Base-by-base conservation (phyloP, 1,140 invertebrate species). In the Drosophila melanica region DNA sequence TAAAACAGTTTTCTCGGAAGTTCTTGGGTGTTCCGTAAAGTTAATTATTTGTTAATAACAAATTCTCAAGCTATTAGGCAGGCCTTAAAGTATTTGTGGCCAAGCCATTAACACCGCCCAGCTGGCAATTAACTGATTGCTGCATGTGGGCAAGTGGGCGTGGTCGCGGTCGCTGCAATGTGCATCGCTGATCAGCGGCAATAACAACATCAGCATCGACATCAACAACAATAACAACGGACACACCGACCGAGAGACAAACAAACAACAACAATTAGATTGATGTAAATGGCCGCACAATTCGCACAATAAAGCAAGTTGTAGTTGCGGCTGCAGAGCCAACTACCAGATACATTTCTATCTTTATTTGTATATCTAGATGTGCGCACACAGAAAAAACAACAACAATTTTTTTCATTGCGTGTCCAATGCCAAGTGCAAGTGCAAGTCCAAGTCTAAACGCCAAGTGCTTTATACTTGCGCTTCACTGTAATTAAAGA, bases 251-350 rank as follows among this genome's bases (percentile, higher is more conserved):
- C 20, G 30, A 16, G 12, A 30, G 41, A 35, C 14, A 48, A 62
- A 27, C 39, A 27, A 41, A 14, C 23, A 54, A 27, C 48, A 72
- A 69, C 71, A 79, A 80, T 76, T 75, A 79, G 76, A 86, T 85
- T 86, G 81, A 86, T 86, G 81, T 70, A 81, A 86, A 77, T 86
- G 67, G 81, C 45, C 78, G 71, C 74, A 81, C 69, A 67, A 53
- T 84, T 85, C 80, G 77, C 80, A 81, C 81, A 84, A 73, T 73
- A 84, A 84, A 78, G 60, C 69, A 73, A 81, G 75, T 66, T 75
- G 75, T 87, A 86, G 87, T 86, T 86, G 81, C 82, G 48, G 58
- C 42, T 57, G 30, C 27, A n/a, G 35, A 18, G 23, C 48, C 35
- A 48, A 27, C 44, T 62, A 37, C 20, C 33, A 73, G 64, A 73